Conservation (phyloP, 2,113 vertebrate species). For the Barbus barbus region DNA sequence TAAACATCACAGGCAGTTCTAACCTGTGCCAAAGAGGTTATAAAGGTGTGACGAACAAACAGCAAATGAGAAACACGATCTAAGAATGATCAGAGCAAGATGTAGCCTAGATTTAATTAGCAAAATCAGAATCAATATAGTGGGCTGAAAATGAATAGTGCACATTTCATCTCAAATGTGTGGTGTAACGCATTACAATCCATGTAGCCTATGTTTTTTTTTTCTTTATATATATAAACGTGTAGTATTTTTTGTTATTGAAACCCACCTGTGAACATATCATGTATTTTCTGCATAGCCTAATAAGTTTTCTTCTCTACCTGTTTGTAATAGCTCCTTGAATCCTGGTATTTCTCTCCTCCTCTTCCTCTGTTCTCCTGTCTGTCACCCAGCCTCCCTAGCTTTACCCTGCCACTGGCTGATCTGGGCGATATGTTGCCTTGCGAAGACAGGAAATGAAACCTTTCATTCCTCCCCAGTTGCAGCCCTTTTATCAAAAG, state of each 20-base stretch:
- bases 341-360: conserved; percentile 67
- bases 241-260: background rate
- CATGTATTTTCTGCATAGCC: background rate
- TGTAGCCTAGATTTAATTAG: background rate
- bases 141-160: background rate
- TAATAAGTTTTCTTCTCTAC: conserved; percentile 7
- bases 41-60: background rate
- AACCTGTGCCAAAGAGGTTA: background rate
- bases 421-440: conserved; percentile 59
- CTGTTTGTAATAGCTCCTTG: conserved; percentile 49
- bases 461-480: conserved; percentile 49
- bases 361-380: conserved; percentile 44
- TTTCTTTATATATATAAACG: background rate
- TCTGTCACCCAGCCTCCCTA: conserved; percentile 48
- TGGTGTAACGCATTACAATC: background rate
- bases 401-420: conserved; percentile 38
- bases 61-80: background rate
- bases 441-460: conserved; percentile 64
- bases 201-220: background rate
- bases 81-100: background rate
- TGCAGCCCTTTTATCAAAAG: conserved; percentile 56
- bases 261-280: background rate
- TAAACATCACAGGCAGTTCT: conserved; percentile 9
- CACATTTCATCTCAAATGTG: background rate
- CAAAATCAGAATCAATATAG: background rate